Evolutionary conservation across 2,888 invertebrate species (phyloP).

Genomic region (Rutpela maculata): DNA sequence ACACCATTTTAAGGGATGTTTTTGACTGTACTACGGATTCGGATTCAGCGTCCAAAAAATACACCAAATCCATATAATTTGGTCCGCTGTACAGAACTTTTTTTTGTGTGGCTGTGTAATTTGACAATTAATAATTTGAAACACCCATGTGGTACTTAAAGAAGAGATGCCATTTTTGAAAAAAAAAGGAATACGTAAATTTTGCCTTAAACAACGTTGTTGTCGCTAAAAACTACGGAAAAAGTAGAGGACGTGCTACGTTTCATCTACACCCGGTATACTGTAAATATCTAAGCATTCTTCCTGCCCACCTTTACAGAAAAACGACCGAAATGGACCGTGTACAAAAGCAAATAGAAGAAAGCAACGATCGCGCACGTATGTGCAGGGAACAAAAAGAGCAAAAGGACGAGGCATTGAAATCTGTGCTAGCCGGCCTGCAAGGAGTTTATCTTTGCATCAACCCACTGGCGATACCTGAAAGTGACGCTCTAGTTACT

Average conservation of each 20-base stretch:
- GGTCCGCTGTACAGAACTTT: too few species aligned
- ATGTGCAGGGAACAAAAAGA: conserved; percentile 70
- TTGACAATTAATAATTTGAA: too few species aligned
- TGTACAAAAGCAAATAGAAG: conserved; percentile 78
- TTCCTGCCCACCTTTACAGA: conserved; percentile 73
- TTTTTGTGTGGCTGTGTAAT: too few species aligned
- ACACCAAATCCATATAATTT: too few species aligned
- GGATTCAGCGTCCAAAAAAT: too few species aligned
- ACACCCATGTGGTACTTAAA: too few species aligned
- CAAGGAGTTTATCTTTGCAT: conserved; percentile 60
- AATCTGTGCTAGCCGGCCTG: conserved; percentile 57
- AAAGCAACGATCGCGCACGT: conserved; percentile 73
- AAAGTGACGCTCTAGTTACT: conserved; percentile 49
- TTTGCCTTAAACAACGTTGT: too few species aligned
- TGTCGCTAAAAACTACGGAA: too few species aligned
- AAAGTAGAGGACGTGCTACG: background rate
- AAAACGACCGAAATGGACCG: conserved; percentile 83
- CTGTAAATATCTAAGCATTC: background rate
- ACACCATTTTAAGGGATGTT: too few species aligned
- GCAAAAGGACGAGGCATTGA: conserved; percentile 61
- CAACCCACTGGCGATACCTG: conserved; percentile 60
- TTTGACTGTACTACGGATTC: too few species aligned
- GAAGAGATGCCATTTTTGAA: too few species aligned
- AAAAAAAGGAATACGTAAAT: too few species aligned
- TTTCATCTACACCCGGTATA: background rate